Percentiles rank a stretch among this genome's conserved stretches.
Evolutionary conservation across 2,888 invertebrate genomes (phyloP).

Genomic region (Drosophila rubida): DNA sequence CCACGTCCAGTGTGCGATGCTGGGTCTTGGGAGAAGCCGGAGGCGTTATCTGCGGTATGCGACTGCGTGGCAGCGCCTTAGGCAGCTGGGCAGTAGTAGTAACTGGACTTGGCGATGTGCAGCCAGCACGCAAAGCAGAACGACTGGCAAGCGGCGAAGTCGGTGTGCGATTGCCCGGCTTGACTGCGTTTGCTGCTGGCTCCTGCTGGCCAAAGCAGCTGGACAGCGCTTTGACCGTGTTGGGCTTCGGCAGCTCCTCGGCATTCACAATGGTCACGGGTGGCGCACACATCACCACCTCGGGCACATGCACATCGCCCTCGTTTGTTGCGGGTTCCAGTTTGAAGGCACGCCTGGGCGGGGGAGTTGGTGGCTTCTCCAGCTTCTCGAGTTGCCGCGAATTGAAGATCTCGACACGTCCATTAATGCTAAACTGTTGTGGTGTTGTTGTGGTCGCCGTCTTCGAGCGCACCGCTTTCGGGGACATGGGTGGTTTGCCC

Average conservation of each 20-base stretch:
- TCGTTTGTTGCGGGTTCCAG: conserved; percentile 13
- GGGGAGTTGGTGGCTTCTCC: conserved; percentile 73
- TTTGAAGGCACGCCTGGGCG: conserved; percentile 48
- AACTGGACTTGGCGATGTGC: conserved; percentile 10
- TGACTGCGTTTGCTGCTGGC: conserved; percentile 1
- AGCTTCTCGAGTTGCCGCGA: conserved; percentile 79
- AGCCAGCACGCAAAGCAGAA: conserved; percentile 4
- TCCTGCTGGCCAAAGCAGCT: conserved; percentile 69
- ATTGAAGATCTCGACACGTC: conserved; percentile 83
- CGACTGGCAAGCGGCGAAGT: conserved; percentile 5
- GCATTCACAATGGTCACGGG: conserved; percentile 77
- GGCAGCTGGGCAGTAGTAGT: conserved; percentile 40
- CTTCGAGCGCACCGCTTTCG: conserved; percentile 55
- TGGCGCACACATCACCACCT: conserved; percentile 78
- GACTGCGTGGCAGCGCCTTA: conserved; percentile 71
- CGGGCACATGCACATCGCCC: conserved; percentile 52
- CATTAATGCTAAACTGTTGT: conserved; percentile 81
- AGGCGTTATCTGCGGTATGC: conserved; percentile 78
- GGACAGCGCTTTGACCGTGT: conserved; percentile 79
- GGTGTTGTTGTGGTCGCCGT: conserved; percentile 37
- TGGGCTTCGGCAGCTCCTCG: conserved; percentile 81
- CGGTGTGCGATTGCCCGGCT: neutral
- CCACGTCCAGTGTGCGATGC: conserved; percentile 37
- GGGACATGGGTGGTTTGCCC: conserved; percentile 77
- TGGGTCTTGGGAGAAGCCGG: conserved; percentile 68